Evolutionary conservation across 2,113 vertebrate species (phyloP).

Genomic region (Pipra filicauda): DNA sequence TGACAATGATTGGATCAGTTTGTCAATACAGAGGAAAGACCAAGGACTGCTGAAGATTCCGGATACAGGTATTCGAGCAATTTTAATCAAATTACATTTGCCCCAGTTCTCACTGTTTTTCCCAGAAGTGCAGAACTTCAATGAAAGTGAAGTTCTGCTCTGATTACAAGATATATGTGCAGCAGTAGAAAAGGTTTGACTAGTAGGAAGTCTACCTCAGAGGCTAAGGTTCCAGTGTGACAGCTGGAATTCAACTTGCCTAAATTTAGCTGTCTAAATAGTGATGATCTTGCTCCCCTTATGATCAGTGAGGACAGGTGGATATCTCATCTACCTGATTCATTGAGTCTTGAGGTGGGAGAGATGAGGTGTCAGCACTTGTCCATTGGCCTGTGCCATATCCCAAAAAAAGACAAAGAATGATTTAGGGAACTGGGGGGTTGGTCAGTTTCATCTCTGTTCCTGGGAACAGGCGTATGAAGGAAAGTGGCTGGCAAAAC

Average conservation of each 20-base stretch:
- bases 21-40: background rate
- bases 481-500: background rate
- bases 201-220: background rate
- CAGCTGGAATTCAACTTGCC: background rate
- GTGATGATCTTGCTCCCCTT: background rate
- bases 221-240: background rate
- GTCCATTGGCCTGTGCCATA: too few species aligned
- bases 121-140: background rate
- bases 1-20: fast-evolving
- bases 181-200: background rate
- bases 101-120: background rate
- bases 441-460: background rate
- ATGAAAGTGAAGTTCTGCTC: background rate
- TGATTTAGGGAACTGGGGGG: background rate
- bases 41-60: background rate
- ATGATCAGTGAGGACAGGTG: background rate
- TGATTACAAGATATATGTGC: background rate
- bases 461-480: background rate
- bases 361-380: background rate
- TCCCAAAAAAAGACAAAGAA: background rate
- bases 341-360: background rate
- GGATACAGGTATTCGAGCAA: fast-evolving
- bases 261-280: background rate
- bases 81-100: background rate
- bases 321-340: background rate